phyloP scores from a whole-genome alignment of 2,113 vertebrate genomes.

The Cyprinodon brontotheroides region DNA sequence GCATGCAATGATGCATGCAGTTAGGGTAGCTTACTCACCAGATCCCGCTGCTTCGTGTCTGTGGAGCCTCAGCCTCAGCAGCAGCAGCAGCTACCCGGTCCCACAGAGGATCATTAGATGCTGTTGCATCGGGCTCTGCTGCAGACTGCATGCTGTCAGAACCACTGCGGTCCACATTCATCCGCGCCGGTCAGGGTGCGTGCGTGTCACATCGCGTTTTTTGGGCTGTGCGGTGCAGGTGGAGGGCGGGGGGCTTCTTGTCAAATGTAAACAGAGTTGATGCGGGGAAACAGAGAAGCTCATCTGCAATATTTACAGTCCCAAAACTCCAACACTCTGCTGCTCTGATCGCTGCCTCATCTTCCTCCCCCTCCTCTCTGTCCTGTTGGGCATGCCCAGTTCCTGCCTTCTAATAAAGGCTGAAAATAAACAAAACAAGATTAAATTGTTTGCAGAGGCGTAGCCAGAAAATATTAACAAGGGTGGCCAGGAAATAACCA shows the following conservation, averaged over 20 bases:
- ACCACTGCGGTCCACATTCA: conserved; percentile 69
- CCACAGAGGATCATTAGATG: conserved; percentile 38
- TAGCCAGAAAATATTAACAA: no score
- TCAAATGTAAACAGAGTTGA: conserved; percentile 45
- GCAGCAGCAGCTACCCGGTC: conserved; percentile 23
- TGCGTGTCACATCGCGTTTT: not conserved
- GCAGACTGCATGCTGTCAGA: conserved; percentile 42
- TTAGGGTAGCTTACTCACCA: conserved; percentile 48
- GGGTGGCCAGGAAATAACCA: no score
- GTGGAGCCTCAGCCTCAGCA: not conserved
- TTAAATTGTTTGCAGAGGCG: not conserved
- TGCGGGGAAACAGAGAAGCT: conserved; percentile 34
- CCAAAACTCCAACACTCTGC: conserved; percentile 23
- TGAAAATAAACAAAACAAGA: not conserved
- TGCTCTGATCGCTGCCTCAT: conserved; percentile 11
- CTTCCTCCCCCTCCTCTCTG: conserved; percentile 16
- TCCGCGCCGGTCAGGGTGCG: conserved; percentile 3
- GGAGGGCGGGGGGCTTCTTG: conserved; percentile 7
- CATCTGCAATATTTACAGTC: conserved; percentile 31
- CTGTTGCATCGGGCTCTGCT: conserved; percentile 54
- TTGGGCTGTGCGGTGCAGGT: not conserved
- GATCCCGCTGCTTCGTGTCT: not conserved
- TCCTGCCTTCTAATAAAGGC: conserved; percentile 20
- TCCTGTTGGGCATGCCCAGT: conserved; percentile 66
- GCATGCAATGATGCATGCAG: not conserved